Base-by-base conservation (phyloP, 2,888 invertebrate genomes). In the Strigamia maritima region DNA sequence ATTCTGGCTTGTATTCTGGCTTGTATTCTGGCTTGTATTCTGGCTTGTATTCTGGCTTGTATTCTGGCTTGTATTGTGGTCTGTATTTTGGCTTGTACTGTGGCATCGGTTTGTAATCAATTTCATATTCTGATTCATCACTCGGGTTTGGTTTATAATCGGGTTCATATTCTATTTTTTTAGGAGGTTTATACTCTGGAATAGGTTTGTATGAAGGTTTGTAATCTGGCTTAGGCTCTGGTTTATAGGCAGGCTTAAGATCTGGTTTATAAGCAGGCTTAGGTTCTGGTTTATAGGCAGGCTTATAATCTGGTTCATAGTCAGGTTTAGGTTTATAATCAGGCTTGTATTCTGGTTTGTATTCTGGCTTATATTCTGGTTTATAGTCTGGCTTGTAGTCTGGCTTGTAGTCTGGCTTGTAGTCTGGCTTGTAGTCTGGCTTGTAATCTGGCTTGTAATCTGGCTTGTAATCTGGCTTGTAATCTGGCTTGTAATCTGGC, bases 401-500 rank as follows among this genome's bases (percentile, higher is more conserved):
- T 49, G 49, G 49, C 10, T 49, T 49, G 49, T 49, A 49, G 3
- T 49, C 49, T 49, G 49, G 49, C 8, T 49, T 65, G 65, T 65
- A 65, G 8, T 24, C 24, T 28, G 65, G 65, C 2, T 65, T 65
- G 65, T 65, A 65, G 2, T 65, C 65, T 65, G 26, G 26, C 12
- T 65, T 26, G 26, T 65, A 65, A 10, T 65, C 65, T 65, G 65
- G 65, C 4, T 24, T 8, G 24, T 65, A 65, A 16, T 24, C 65
- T 65, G 65, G 65, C 26, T 65, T 65, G 65, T 65, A 65, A 1
- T 65, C 65, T 28, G 65, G 65, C 16, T 65, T 65, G 65, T 65
- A 65, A 2, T 65, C 65, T 65, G 65, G 65, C 26, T 65, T 65
- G 65, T 65, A 65, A 14, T 65, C 65, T 65, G 65, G 65, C 24